These are phyloP conservation scores for Bugulina stolonifera DNA, from an alignment of 2,888 invertebrate genomes.

Conservation along the genomic window DNA sequence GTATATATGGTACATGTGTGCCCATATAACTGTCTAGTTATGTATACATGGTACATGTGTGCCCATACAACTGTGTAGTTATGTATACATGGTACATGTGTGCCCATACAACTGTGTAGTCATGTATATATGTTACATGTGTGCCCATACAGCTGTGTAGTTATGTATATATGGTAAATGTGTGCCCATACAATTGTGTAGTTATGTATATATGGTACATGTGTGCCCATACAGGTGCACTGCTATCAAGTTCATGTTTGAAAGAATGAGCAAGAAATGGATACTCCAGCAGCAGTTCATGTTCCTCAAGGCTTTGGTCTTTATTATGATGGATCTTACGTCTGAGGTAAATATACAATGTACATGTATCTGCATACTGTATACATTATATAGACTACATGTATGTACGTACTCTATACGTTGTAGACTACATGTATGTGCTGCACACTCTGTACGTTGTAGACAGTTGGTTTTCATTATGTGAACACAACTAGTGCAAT, in stretches of 20 bases:
- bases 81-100: not conserved
- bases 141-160: constrained; percentile 26
- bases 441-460: no score
- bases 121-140: constrained; percentile 16
- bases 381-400: no score
- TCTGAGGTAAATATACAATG: constrained; percentile 80
- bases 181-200: constrained; percentile 24
- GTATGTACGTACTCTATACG: no score
- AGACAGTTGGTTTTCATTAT: no score
- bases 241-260: constrained; percentile 49
- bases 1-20: constrained; percentile 26
- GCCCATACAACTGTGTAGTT: not conserved
- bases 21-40: not conserved
- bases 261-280: constrained; percentile 50
- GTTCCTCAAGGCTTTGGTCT: constrained; percentile 51
- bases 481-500: no score
- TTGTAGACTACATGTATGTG: no score
- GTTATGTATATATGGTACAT: not conserved
- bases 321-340: constrained; percentile 58
- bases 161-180: constrained; percentile 25
- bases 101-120: not conserved
- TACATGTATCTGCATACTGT: no score
- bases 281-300: constrained; percentile 51
- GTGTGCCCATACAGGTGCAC: constrained; percentile 49
- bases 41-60: not conserved